Percentiles rank a stretch among this genome's conserved stretches.
These are phyloP conservation scores for Phylloscopus whistleri DNA, from an alignment of 2,113 vertebrate species.

Conservation along the genomic window DNA sequence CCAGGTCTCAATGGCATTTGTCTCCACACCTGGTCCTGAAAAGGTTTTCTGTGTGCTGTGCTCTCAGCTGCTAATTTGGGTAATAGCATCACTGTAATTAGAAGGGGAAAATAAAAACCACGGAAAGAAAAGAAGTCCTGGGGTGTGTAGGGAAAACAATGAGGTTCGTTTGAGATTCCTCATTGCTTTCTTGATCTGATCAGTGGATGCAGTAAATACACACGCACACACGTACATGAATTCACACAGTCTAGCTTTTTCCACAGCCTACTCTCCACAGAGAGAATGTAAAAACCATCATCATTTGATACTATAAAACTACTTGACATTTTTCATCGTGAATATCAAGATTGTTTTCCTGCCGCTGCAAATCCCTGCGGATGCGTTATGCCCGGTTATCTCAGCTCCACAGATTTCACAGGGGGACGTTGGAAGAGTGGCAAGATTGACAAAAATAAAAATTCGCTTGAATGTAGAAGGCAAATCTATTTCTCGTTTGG, in stretches of 20 bases:
- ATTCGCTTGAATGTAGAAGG: conserved; percentile 4
- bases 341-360: conserved; percentile 9
- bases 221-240: neutral
- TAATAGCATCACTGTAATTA: neutral
- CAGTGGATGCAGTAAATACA: neutral
- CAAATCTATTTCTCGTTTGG: conserved; percentile 2
- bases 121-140: neutral
- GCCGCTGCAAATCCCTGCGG: neutral
- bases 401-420: conserved; percentile 9
- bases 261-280: neutral
- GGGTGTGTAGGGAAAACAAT: neutral
- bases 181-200: neutral
- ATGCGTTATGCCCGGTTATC: conserved; percentile 23
- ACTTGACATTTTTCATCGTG: conserved; percentile 14
- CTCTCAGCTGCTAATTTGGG: neutral
- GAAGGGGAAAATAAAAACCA: fast-evolving
- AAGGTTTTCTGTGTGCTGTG: neutral
- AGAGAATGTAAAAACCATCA: neutral
- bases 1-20: neutral
- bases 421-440: neutral
- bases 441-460: conserved; percentile 37
- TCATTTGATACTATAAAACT: neutral
- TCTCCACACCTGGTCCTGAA: neutral
- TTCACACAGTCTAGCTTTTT: neutral
- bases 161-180: neutral